A percentile compares a stretch with the other conserved stretches of the same genome.
Conservation (phyloP, 2,113 vertebrate species). For the Megaceryle maxima region DNA sequence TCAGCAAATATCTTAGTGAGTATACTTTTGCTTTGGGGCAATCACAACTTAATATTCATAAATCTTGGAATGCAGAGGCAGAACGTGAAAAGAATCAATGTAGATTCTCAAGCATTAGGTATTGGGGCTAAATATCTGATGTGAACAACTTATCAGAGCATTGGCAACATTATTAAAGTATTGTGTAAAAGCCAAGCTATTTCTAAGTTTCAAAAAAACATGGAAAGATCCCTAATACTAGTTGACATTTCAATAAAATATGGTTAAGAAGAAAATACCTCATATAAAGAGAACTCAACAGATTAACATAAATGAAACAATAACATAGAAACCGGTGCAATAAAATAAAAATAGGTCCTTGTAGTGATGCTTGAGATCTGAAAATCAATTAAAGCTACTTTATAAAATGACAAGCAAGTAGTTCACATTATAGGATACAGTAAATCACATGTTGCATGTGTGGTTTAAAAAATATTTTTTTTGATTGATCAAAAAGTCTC, state of each 20-base stretch:
- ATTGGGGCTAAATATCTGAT: conserved; percentile 80
- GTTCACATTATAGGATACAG: not conserved
- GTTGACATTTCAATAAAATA: conserved; percentile 77
- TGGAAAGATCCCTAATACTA: conserved; percentile 48
- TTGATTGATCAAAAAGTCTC: not conserved
- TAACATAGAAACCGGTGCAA: conserved; percentile 30
- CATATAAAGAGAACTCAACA: conserved; percentile 57
- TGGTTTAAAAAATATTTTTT: not conserved
- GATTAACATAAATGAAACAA: conserved; percentile 51
- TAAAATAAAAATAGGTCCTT: conserved; percentile 45
- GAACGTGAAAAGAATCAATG: conserved; percentile 75
- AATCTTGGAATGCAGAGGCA: conserved; percentile 72
- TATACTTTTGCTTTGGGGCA: conserved; percentile 82
- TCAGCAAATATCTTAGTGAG: conserved; percentile 82
- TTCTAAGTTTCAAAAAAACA: conserved; percentile 73
- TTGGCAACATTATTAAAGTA: conserved; percentile 80
- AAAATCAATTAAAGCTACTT: conserved; percentile 41
- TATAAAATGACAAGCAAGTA: not conserved
- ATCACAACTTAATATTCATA: conserved; percentile 82
- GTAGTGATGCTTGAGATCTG: conserved; percentile 4
- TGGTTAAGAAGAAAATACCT: conserved; percentile 70
- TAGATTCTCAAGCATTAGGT: conserved; percentile 75
- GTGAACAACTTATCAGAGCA: conserved; percentile 79
- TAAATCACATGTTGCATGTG: not conserved
- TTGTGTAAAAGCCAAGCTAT: conserved; percentile 66